Evolutionary conservation across 2,888 invertebrate species (phyloP), one percentile per base, ranked within the genome.

Genomic region (Drosophila yooni): DNA sequence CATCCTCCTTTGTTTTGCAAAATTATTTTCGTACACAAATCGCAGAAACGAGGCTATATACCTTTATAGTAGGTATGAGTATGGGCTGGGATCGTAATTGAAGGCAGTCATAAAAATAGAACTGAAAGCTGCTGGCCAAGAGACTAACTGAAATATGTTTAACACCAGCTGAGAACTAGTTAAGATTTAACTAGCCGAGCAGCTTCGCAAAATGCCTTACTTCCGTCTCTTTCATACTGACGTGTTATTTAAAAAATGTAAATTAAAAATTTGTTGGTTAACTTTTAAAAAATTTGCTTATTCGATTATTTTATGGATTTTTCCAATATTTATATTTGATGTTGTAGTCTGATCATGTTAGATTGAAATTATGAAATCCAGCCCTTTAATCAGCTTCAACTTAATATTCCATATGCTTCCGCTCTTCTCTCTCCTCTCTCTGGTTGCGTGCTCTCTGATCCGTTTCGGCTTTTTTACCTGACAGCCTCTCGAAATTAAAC

Each of bases 11-110:
- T 74, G 70, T 74, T 66, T 68, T 64, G 68, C 74, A 48, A 87
- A 87, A 87, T 87, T 76, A 84, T 84, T 76, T 84, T 85, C 67
- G 88, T 85, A 85, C 82, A 87, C 85, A 83, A 59, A 74, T 76
- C 70, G 72, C 61, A 64, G 75, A 70, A 76, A 48, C 57, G 40
- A 36, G 63, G 34, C 68, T 27, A 76, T 70, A 64, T 74, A 70
- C 68, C 57, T 54, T 38, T 59, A 40, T 60, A 29, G 53, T 61
- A 64, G 67, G 60, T 70, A 76, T 54, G 48, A 58, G 48, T 63
- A 73, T 58, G 48, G 52, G 63, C 59, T 54, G 67, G 31, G 25
- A 51, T 43, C 52, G 53, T 43, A 34, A 68, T 63, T 63, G 67
- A 58, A 54, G 11, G 27, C 31, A 43, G 54, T 50, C 74, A 73